These are phyloP conservation scores for Caenorhabditis latens DNA, from an alignment of 1,140 invertebrate genomes.

Conservation along the genomic window DNA sequence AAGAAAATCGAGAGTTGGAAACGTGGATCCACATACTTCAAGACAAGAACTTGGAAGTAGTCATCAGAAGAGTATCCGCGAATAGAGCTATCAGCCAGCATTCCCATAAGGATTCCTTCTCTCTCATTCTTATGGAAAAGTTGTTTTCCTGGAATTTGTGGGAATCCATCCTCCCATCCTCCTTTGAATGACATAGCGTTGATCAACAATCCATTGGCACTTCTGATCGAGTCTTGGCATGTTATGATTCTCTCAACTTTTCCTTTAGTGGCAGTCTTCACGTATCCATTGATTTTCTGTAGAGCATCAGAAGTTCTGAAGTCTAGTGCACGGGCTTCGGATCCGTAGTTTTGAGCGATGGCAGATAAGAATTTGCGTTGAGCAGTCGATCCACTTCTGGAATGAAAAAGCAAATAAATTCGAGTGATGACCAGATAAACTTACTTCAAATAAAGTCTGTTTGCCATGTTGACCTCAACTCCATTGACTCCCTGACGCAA, in stretches of 20 bases:
- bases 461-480: background rate
- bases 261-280: background rate
- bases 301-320: background rate
- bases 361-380: background rate
- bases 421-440: background rate
- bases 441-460: constrained; percentile 10
- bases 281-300: constrained; percentile 13
- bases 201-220: constrained; percentile 8
- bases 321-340: background rate
- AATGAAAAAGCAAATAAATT: background rate
- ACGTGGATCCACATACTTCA: constrained; percentile 18
- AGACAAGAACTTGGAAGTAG: background rate
- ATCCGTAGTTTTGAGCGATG: background rate
- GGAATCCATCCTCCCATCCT: constrained; percentile 41
- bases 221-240: constrained; percentile 15
- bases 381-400: background rate
- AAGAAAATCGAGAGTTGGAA: constrained; percentile 6
- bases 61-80: constrained; percentile 25
- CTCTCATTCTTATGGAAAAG: constrained; percentile 23
- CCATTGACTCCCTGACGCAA: constrained; percentile 14
- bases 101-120: background rate
- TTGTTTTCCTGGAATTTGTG: background rate
- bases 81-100: background rate
- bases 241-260: constrained; percentile 6
- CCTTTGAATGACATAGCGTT: constrained; percentile 51